Evolutionary conservation across 2,888 invertebrate genomes (phyloP), one percentile per base, ranked within the genome.

Genomic region (Epistrophella euchroma): DNA sequence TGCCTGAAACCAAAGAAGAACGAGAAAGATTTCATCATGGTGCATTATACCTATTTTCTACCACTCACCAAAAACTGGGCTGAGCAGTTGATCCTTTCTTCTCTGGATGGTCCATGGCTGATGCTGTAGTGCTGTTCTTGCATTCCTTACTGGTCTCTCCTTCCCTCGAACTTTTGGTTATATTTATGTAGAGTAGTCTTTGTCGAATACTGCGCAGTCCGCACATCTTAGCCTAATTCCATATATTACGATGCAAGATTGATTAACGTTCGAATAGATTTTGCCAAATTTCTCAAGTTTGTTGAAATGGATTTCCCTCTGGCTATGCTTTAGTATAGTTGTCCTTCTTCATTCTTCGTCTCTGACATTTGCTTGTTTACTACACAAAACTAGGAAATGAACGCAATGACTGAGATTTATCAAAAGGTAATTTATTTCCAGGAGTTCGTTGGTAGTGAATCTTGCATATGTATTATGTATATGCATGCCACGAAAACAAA

Each of bases 351-450:
- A 47, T 19, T 17, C 58, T 70, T 58, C 66, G 62, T 80, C 75
- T 76, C 74, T 50, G 56, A 47, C 68, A 73, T 75, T 73, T 80
- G 85, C 62, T 77, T 55, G 55, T 75, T 87, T 47, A 56, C 71
- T 85, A 64, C 25, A 58, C 28, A 43, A 35, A 81, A 81, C 84
- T 73, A 83, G 86, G 82, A 87, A 82, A 80, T 75, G 64, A 86
- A 88, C 83, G 77, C 89, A 89, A 90, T 89, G 90, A 89, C 92
- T 91, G 89, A 91, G 92, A 92, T 91, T 92, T 91, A 92, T 92
- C 92, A 92, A 91, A 91, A 91, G 92, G 91, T 92, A 91, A 92
- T 91, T 91, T 92, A 91, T 91, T 90, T 90, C 73, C 70, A 58
- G 43, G 43, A 76, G 75, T 66, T 77, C 76, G 68, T 68, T 85